Percentiles rank a stretch among this genome's conserved stretches.
Conservation (phyloP, 2,888 invertebrate species). For the Coecobrya sp. region DNA sequence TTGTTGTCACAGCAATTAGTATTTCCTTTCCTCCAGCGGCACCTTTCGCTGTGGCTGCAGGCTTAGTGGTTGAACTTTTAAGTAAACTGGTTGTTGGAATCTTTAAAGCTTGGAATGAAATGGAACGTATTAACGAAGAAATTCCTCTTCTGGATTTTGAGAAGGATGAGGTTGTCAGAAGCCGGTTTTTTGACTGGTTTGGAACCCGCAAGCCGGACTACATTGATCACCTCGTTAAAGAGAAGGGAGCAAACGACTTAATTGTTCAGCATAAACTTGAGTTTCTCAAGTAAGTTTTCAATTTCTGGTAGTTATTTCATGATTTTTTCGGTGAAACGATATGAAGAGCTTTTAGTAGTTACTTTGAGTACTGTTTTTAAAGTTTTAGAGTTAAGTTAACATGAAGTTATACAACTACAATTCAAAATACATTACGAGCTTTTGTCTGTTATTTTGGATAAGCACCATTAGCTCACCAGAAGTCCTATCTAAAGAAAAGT, state of each 20-base stretch:
- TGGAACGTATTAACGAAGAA: slow-evolving; percentile 45
- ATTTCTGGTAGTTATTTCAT: not conserved
- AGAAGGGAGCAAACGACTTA: slow-evolving; percentile 65
- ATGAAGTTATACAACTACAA: too few relatives aligned
- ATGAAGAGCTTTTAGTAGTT: too few relatives aligned
- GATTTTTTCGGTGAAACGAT: too few relatives aligned
- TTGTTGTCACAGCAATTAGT: slow-evolving; percentile 24
- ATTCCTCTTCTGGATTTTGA: slow-evolving; percentile 63
- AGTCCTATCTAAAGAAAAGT: too few relatives aligned
- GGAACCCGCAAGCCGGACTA: slow-evolving; percentile 53
- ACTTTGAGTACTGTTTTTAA: too few relatives aligned
- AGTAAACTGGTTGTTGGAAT: not conserved
- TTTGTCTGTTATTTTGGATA: too few relatives aligned
- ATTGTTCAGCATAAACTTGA: slow-evolving; percentile 32
- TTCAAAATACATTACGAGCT: too few relatives aligned
- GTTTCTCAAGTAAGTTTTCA: not conserved
- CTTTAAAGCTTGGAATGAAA: slow-evolving; percentile 59
- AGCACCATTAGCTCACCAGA: too few relatives aligned
- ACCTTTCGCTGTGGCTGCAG: slow-evolving; percentile 6
- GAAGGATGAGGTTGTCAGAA: not conserved
- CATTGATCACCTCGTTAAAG: slow-evolving; percentile 58
- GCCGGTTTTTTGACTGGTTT: slow-evolving; percentile 34
- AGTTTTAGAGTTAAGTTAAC: too few relatives aligned
- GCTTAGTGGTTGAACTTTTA: slow-evolving; percentile 31
- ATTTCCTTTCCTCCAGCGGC: slow-evolving; percentile 69